Conservation (phyloP, 2,113 vertebrate genomes). For the Craseonycteris thonglongyai region DNA sequence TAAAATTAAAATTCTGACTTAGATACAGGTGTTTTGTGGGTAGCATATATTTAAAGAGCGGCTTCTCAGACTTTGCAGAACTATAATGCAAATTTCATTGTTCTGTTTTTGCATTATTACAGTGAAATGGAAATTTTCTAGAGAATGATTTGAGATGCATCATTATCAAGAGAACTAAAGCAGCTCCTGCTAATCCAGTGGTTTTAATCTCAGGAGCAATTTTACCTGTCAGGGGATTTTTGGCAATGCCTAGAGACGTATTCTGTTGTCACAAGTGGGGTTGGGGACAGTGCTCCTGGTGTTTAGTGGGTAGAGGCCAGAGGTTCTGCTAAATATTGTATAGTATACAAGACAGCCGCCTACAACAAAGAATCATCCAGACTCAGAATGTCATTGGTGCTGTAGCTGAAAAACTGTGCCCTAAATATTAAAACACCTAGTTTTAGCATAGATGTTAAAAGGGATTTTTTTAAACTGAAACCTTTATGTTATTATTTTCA, state of each 20-base stretch:
- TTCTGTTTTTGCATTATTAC: not conserved
- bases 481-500: not conserved
- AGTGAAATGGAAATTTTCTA: conserved; percentile 7
- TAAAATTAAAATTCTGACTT: conserved; percentile 24
- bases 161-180: not conserved
- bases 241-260: not conserved
- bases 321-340: not conserved
- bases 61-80: not conserved
- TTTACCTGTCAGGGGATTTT: not conserved
- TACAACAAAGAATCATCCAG: not conserved
- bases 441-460: not conserved
- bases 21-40: not conserved
- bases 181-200: not conserved
- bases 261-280: not conserved
- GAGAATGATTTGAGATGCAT: conserved; percentile 1
- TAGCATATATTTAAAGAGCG: not conserved
- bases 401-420: not conserved
- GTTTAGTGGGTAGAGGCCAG: not conserved
- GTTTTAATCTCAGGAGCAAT: not conserved
- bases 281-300: not conserved
- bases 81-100: not conserved
- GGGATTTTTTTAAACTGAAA: not conserved
- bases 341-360: not conserved
- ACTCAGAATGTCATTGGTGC: not conserved
- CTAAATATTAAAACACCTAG: not conserved